phyloP scores from a whole-genome alignment of 2,888 invertebrate genomes.

The Lathronympha strigana region DNA sequence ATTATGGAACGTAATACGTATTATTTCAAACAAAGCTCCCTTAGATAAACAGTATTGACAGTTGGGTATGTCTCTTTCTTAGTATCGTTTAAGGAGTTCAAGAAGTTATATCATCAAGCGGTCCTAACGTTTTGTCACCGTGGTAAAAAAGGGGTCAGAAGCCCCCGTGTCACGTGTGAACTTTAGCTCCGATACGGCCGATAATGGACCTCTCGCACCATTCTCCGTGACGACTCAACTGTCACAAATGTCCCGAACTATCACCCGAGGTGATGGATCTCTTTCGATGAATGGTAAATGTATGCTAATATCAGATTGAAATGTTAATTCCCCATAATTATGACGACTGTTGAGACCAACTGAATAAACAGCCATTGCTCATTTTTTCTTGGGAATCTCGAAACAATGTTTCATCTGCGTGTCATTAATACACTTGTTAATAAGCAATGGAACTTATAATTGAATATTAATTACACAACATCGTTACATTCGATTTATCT shows the following conservation, averaged over 20 bases:
- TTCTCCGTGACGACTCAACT: conserved; percentile 74
- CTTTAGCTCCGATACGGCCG: conserved; percentile 61
- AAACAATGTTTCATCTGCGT: conserved; percentile 26
- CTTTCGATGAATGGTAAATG: conserved; percentile 68
- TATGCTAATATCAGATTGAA: conserved; percentile 77
- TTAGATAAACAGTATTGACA: neutral
- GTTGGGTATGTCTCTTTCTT: neutral
- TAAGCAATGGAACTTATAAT: neutral
- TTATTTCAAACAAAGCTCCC: too few species aligned
- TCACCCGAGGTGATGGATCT: conserved; percentile 74
- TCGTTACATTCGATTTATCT: conserved; percentile 35
- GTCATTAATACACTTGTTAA: conserved; percentile 1
- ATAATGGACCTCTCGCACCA: conserved; percentile 60
- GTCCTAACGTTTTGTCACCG: neutral
- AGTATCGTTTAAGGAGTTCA: neutral
- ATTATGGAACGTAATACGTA: too few species aligned
- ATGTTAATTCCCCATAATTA: conserved; percentile 77
- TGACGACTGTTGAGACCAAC: conserved; percentile 58
- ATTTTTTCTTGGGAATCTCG: conserved; percentile 58
- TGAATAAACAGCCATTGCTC: conserved; percentile 66
- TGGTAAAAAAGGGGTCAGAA: conserved; percentile 46
- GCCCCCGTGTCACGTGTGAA: conserved; percentile 75
- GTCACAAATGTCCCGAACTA: conserved; percentile 76
- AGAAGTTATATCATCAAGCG: neutral
- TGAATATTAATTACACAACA: conserved; percentile 21